Percentiles rank a stretch among this genome's conserved stretches.
phyloP scores from a whole-genome alignment of 1,140 invertebrate species.

The Andrena cerasifolii region DNA sequence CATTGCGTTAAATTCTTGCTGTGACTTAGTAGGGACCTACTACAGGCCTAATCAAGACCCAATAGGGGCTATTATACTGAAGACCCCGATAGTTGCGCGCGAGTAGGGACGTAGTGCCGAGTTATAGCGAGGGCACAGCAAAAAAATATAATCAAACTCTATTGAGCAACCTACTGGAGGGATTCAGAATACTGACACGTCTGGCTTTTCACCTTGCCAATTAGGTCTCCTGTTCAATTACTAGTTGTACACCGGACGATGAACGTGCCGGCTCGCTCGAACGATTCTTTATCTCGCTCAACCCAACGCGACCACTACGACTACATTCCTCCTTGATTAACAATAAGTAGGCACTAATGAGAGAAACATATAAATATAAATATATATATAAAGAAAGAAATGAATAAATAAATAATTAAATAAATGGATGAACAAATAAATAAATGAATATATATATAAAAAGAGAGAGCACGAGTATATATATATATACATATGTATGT shows the following conservation, averaged over 20 bases:
- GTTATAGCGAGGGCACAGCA: too few species aligned
- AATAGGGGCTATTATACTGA: too few species aligned
- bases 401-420: constrained; percentile 9
- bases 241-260: constrained; percentile 66
- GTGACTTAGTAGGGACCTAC: too few species aligned
- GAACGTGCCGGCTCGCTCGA: constrained; percentile 74
- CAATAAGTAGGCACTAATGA: constrained; percentile 79
- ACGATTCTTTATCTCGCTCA: constrained; percentile 76
- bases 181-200: background rate
- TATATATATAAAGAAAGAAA: constrained; percentile 28
- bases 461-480: constrained; percentile 13
- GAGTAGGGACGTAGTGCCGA: too few species aligned
- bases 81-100: too few species aligned
- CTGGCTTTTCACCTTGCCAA: constrained; percentile 1
- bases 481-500: constrained; percentile 9
- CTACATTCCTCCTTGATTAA: constrained; percentile 79
- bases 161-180: background rate
- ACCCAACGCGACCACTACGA: constrained; percentile 73
- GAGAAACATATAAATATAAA: constrained; percentile 70
- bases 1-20: too few species aligned
- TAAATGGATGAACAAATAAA: constrained; percentile 28
- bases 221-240: constrained; percentile 40
- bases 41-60: too few species aligned
- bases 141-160: too few species aligned
- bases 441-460: constrained; percentile 23